Evolutionary conservation across 2,113 vertebrate genomes (phyloP).

Genomic region (Hylia prasina): DNA sequence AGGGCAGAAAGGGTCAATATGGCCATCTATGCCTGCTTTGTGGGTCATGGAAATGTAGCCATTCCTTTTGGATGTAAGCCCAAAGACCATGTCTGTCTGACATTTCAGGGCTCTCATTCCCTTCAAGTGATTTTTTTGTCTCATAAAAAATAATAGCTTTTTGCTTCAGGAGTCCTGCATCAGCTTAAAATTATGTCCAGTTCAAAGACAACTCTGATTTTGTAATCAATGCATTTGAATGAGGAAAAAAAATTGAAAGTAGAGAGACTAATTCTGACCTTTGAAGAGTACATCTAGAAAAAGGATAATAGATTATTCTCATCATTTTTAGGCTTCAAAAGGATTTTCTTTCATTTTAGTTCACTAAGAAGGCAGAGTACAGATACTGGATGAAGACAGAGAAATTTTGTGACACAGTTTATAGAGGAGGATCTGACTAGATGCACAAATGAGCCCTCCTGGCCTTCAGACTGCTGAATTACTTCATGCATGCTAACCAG

Average conservation of each 20-base stretch:
- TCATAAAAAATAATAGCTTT: not conserved
- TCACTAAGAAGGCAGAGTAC: not conserved
- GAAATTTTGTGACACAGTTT: not conserved
- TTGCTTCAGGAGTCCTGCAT: not conserved
- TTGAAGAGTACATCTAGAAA: not conserved
- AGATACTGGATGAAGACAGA: not conserved
- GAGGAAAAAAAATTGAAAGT: not conserved
- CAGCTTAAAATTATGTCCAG: not conserved
- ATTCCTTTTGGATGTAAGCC: not conserved
- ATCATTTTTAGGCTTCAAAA: not conserved
- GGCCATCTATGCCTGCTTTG: not conserved
- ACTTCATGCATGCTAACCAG: slow-evolving; percentile 28
- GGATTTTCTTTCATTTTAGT: not conserved
- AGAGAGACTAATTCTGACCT: not conserved
- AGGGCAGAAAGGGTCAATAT: not conserved
- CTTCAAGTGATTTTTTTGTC: not conserved
- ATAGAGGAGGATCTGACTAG: not conserved
- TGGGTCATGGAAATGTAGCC: not conserved
- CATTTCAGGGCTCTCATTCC: not conserved
- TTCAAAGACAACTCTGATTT: not conserved
- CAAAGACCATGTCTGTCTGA: not conserved
- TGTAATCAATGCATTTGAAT: not conserved
- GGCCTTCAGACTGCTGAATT: slow-evolving; percentile 16
- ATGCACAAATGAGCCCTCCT: slow-evolving; percentile 41
- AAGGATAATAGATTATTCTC: not conserved